Base-by-base conservation (phyloP, 2,888 invertebrate species). In the Bugulina stolonifera region DNA sequence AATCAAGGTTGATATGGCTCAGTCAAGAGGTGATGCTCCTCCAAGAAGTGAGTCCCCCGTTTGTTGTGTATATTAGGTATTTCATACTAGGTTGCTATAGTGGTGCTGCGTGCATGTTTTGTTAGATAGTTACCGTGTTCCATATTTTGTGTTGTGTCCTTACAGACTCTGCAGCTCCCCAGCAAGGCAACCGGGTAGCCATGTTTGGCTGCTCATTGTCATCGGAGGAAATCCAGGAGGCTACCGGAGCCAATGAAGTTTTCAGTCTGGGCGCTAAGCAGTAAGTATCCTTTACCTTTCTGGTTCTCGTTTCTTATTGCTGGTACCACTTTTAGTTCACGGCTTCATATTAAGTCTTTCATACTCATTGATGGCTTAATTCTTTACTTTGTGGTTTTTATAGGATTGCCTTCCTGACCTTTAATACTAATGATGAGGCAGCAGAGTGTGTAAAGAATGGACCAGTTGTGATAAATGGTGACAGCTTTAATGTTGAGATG, bases 201-300 rank as follows among this genome's bases (percentile, higher is more conserved):
- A 64, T 64, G 64, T 64, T 64, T 32, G 32, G 27, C 64, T 64
- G 64, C 27, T 10, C 25, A 32, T n/a, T 64, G 64, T 29, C 64
- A 27, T 3, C 27, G 22, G 64, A 64, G 32, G 64, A 64, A 18
- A 64, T 64, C 27, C 29, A 64, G 64, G 64, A 64, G n/a, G 64
- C 64, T 10, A 64, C 64, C 1, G 64, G 64, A 32, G 64, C 64
- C 18, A 32, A 32, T 32, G 64, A 64, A 14, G 64, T 64, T 34
- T 64, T 64, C 34, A 29, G 64, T 64, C 64, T 64, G 5, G 32
- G 32, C 18, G 5, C 29, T 64, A 64, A 64, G 32, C 14, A 57
- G 52, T 52, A 18, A 52, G 52, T 52, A 14, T 52, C 10, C 22
- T 52, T 10, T 22, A 22, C 52, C 10, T 10, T 10, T 52, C 52